These are phyloP conservation scores for Octonoba sinensis DNA, from an alignment of 2,888 invertebrate genomes.

Conservation along the genomic window DNA sequence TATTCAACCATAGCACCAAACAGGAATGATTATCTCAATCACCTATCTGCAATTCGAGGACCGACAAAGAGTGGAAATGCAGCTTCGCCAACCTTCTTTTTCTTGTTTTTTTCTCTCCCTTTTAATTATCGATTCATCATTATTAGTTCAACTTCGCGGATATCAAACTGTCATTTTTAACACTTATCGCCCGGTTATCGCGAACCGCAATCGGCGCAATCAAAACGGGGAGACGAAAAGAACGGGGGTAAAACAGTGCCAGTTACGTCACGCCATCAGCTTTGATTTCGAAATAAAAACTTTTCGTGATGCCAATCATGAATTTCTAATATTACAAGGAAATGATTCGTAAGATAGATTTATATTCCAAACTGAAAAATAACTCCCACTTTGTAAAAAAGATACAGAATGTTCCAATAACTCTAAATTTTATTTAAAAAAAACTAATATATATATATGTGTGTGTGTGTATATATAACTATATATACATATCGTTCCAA, in stretches of 20 bases:
- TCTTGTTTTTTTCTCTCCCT: neutral
- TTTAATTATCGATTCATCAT: conserved; percentile 57
- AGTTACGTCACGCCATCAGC: conserved; percentile 32
- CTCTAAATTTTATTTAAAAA: too few relatives aligned
- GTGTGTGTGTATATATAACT: too few relatives aligned
- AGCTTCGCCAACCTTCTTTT: neutral
- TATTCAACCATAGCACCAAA: conserved; percentile 3
- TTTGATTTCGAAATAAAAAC: too few relatives aligned
- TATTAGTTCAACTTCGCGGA: conserved; percentile 17
- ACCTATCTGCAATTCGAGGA: too few relatives aligned
- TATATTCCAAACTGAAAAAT: neutral
- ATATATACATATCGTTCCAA: too few relatives aligned
- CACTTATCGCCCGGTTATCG: conserved; percentile 38
- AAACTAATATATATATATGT: too few relatives aligned
- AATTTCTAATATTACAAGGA: neutral
- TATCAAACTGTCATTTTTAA: conserved; percentile 28
- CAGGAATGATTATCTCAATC: neutral
- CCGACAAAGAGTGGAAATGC: neutral
- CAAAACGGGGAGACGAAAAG: conserved; percentile 7
- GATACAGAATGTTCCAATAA: too few relatives aligned
- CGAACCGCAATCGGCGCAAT: conserved; percentile 16
- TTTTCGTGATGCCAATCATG: too few relatives aligned
- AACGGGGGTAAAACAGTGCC: too few relatives aligned
- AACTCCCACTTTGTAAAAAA: too few relatives aligned
- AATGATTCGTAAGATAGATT: too few relatives aligned